These are phyloP conservation scores for Imbricaverruca yamaguchii DNA, from an alignment of 2,888 invertebrate species.

Conservation along the genomic window DNA sequence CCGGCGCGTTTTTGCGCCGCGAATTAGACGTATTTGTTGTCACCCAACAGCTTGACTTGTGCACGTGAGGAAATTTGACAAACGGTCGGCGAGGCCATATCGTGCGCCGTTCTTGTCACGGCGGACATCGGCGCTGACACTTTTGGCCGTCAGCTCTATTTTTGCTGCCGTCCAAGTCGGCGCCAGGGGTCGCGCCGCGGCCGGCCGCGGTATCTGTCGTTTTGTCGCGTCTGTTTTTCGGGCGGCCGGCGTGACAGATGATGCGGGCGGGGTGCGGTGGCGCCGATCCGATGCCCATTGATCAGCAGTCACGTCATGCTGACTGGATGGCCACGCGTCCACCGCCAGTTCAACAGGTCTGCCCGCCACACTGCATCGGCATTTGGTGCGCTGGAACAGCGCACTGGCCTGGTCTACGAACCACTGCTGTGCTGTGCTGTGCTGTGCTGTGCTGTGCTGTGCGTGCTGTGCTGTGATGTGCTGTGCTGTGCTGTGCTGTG, in stretches of 20 bases:
- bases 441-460: too few species aligned
- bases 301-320: neutral
- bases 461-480: too few species aligned
- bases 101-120: neutral
- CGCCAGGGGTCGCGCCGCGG: neutral
- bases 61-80: neutral
- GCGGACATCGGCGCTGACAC: neutral
- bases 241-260: neutral
- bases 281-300: neutral
- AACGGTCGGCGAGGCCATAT: neutral
- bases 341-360: too few species aligned
- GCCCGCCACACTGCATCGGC: too few species aligned
- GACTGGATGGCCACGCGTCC: too few species aligned
- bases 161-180: neutral
- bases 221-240: conserved; percentile 3
- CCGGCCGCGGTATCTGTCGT: neutral
- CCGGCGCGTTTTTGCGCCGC: neutral
- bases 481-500: too few species aligned
- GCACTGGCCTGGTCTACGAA: too few species aligned
- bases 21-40: conserved; percentile 16
- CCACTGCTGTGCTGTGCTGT: too few species aligned
- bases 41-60: neutral
- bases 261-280: neutral
- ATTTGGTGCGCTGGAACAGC: too few species aligned
- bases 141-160: neutral